These are phyloP conservation scores for Pedetes capensis DNA, from an alignment of 2,113 vertebrate species.

Conservation along the genomic window DNA sequence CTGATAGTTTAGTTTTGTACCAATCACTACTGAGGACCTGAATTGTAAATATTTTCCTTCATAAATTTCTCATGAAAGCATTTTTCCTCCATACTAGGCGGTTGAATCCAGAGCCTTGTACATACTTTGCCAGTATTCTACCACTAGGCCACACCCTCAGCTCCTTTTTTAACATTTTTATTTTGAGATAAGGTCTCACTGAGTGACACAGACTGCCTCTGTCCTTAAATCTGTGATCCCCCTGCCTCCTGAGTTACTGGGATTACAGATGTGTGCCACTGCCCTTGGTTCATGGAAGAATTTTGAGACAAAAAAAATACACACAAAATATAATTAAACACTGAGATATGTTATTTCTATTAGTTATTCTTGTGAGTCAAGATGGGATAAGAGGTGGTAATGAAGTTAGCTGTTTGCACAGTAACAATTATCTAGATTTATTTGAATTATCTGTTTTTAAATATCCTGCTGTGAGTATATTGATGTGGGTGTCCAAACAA, in stretches of 20 bases:
- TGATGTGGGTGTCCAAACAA: neutral
- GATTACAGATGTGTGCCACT: too few relatives aligned
- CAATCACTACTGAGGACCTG: neutral
- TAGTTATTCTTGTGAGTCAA: neutral
- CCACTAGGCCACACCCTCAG: too few relatives aligned
- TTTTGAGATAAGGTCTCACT: too few relatives aligned
- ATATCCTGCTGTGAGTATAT: neutral
- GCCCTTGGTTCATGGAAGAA: neutral
- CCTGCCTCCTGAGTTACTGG: too few relatives aligned
- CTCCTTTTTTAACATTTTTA: too few relatives aligned
- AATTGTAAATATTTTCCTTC: neutral
- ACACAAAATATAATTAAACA: neutral
- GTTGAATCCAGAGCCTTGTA: too few relatives aligned
- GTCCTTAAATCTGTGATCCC: too few relatives aligned
- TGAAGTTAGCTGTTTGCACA: neutral
- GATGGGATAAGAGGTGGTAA: neutral
- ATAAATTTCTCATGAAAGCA: slow-evolving; percentile 15
- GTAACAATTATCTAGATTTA: neutral
- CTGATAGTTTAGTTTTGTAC: slow-evolving; percentile 48
- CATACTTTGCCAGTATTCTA: too few relatives aligned
- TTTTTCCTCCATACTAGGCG: too few relatives aligned
- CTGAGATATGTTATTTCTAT: neutral
- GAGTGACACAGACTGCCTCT: too few relatives aligned
- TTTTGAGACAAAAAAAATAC: neutral
- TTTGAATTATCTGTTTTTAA: neutral